Evolutionary conservation across 1,140 invertebrate genomes (phyloP).

Genomic region (Leptinotarsa defecta): DNA sequence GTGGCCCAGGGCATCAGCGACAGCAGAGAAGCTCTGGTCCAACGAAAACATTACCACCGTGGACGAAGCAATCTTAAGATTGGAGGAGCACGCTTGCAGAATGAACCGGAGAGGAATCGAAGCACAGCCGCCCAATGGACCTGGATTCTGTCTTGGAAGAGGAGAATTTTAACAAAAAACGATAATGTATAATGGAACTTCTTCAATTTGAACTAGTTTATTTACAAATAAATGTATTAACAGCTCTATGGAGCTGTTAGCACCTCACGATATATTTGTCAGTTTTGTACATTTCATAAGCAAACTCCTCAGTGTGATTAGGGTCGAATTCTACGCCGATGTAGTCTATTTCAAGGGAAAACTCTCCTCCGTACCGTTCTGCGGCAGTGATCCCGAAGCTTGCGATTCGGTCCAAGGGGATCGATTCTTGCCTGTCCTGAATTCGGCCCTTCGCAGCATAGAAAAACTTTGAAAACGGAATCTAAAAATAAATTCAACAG

Average conservation of each 20-base stretch:
- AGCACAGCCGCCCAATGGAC: slow-evolving; percentile 73
- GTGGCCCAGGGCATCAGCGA: slow-evolving; percentile 80
- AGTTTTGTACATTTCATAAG: slow-evolving; percentile 87
- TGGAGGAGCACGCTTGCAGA: slow-evolving; percentile 85
- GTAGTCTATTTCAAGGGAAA: slow-evolving; percentile 92
- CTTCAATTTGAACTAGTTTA: neutral
- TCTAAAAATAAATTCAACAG: slow-evolving; percentile 61
- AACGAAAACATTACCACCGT: slow-evolving; percentile 21
- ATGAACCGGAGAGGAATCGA: slow-evolving; percentile 75
- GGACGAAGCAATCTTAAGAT: slow-evolving; percentile 55
- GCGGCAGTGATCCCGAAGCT: slow-evolving; percentile 81
- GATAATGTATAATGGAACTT: neutral
- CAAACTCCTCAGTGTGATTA: slow-evolving; percentile 77
- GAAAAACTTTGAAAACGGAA: slow-evolving; percentile 95
- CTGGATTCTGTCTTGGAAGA: slow-evolving; percentile 63
- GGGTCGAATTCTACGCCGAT: slow-evolving; percentile 82
- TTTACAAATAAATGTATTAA: slow-evolving; percentile 8
- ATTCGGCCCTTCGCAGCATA: slow-evolving; percentile 81
- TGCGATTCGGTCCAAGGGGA: slow-evolving; percentile 66
- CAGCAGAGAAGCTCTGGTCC: slow-evolving; percentile 86
- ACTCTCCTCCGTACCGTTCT: slow-evolving; percentile 81
- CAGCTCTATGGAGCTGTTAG: neutral
- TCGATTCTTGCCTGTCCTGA: slow-evolving; percentile 76
- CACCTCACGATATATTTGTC: slow-evolving; percentile 64
- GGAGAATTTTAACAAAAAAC: neutral